Percentiles rank a stretch among this genome's conserved stretches.
These are phyloP conservation scores for Diplodus sargus DNA, from an alignment of 2,797 vertebrate genomes.

Conservation along the genomic window DNA sequence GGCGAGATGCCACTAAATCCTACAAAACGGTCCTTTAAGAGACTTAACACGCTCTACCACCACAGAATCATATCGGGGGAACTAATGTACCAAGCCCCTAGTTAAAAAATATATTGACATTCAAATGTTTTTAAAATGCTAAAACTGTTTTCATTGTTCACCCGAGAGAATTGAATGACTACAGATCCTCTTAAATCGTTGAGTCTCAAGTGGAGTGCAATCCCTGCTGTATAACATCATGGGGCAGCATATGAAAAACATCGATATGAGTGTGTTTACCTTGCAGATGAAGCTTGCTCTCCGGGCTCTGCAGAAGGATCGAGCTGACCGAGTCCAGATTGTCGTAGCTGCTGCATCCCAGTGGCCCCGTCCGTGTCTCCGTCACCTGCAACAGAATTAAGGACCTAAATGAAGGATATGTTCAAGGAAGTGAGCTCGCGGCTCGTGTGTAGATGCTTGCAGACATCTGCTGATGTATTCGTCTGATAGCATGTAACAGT, in stretches of 20 bases:
- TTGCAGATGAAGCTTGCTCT: constrained; percentile 99
- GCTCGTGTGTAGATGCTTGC: not conserved
- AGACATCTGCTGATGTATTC: not conserved
- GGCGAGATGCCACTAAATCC: too few relatives aligned
- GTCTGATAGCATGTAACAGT: constrained; percentile 12
- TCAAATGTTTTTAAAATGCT: constrained; percentile 44
- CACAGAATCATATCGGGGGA: constrained; percentile 39
- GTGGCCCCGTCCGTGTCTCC: constrained; percentile 96
- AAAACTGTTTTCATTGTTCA: constrained; percentile 30
- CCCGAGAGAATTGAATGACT: constrained; percentile 14
- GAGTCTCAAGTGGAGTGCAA: constrained; percentile 45
- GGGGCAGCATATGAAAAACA: constrained; percentile 26
- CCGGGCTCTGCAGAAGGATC: constrained; percentile 98
- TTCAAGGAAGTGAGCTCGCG: constrained; percentile 19
- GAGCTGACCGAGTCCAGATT: constrained; percentile 99
- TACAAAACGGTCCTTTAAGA: not conserved
- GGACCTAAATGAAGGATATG: constrained; percentile 44
- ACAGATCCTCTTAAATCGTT: constrained; percentile 28
- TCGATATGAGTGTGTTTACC: constrained; percentile 84
- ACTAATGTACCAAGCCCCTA: constrained; percentile 62
- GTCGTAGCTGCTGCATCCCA: constrained; percentile 99
- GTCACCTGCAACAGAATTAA: constrained; percentile 90
- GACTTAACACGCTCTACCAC: constrained; percentile 48
- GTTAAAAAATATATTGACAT: constrained; percentile 67
- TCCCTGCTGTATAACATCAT: constrained; percentile 34